Conservation (phyloP, 1,140 invertebrate genomes). For the Limonius californicus region DNA sequence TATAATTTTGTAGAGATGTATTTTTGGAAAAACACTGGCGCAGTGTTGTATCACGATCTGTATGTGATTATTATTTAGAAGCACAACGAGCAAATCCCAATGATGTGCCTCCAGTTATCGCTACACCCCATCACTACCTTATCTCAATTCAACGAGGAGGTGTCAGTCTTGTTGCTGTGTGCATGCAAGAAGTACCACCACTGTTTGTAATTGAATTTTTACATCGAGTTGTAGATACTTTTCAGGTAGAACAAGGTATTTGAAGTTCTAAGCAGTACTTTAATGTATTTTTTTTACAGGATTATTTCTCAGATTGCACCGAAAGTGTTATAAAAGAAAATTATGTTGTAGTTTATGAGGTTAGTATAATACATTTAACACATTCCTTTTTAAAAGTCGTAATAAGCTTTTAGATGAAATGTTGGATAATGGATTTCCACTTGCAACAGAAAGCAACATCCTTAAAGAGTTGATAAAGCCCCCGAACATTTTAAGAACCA, state of each 20-base stretch:
- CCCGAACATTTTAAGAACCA: conserved; percentile 94
- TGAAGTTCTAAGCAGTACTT: conserved; percentile 44
- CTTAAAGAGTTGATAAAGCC: conserved; percentile 98
- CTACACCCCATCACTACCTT: conserved; percentile 96
- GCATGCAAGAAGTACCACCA: conserved; percentile 94
- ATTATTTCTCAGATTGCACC: conserved; percentile 96
- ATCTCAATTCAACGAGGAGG: conserved; percentile 93
- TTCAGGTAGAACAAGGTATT: conserved; percentile 50
- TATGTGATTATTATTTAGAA: conserved; percentile 99
- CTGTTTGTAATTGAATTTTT: conserved; percentile 98
- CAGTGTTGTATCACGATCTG: conserved; percentile 92
- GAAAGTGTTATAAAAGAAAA: conserved; percentile 98
- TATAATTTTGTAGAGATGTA: conserved; percentile 78
- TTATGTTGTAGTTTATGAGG: conserved; percentile 98
- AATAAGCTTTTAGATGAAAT: conserved; percentile 92
- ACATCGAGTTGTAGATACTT: conserved; percentile 95
- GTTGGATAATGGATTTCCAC: conserved; percentile 98
- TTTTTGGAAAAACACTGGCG: conserved; percentile 99
- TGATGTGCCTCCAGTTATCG: conserved; percentile 94
- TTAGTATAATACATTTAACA: conserved; percentile 62
- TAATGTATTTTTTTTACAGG: conserved; percentile 56
- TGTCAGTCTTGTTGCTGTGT: conserved; percentile 94
- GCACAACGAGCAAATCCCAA: conserved; percentile 84
- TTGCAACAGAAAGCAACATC: conserved; percentile 98
- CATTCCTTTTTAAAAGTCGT: conserved; percentile 29